Evolutionary conservation across 2,888 invertebrate species (phyloP), one percentile per base, ranked within the genome.

Genomic region (Mythimna lalbum): DNA sequence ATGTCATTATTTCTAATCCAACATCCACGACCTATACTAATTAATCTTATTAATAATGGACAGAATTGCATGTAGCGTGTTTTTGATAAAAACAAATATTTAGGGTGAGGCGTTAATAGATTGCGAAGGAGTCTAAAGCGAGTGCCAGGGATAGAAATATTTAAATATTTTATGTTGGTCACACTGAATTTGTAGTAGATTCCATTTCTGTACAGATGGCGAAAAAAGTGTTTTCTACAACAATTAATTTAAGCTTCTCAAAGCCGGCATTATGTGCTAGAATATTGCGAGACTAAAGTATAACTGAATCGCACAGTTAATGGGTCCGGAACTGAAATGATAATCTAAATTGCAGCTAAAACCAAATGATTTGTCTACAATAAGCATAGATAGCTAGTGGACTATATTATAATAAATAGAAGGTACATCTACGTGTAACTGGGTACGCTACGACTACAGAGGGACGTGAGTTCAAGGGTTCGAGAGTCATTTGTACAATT

Each of bases 381-480:
- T 49, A 84, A 78, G 83, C 85, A 74, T 68, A 82, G 60, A 65
- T 63, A 78, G 57, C 69, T 78, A 84, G 67, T 52, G 67, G 57
- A 79, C 63, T 79, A 84, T 68, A 86, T 72, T 69, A 72, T 76
- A 69, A 73, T 83, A 76, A 71, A 75, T 88, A 88, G 74, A 67
- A 82, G 81, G 82, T 83, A 85, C 70, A 72, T 77, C 85, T 88
- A 89, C 86, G 87, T 87, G 85, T 84, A 86, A 84, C 87, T 82
- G 88, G 90, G 87, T 87, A 87, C 78, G 79, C 89, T 91, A 93
- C 85, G 77, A 88, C 94, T 95, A 95, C 90, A 83, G 90, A 91
- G 92, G 95, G 95, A 95, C 95, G 95, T 94, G 95, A 95, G 93
- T 92, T 93, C 92, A 95, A 95, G 95, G 95, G 95, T 90, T 94